Evolutionary conservation across 2,888 invertebrate genomes (phyloP), one percentile per base, ranked within the genome.

Genomic region (Ferdinandea cuprea): DNA sequence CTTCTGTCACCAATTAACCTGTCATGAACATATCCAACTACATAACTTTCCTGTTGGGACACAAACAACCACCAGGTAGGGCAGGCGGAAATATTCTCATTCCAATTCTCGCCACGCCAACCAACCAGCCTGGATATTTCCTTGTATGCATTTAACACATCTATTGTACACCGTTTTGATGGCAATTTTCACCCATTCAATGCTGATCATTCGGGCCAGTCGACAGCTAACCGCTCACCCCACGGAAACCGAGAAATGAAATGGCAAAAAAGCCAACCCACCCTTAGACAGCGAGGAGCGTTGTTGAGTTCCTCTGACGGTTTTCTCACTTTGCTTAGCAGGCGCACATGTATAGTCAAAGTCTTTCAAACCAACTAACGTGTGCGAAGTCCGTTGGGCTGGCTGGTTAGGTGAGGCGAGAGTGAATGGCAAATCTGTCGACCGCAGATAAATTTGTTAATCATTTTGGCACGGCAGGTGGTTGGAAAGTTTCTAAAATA

Each of bases 371-470:
- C 44, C 15, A 17, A 58, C 74, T 73, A 74, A 79, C 58, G 44
- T 71, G 48, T 58, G 52, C 52, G 21, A 48, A 68, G 74, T 56
- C 73, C 25, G n/a, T 73, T 56, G 69, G 56, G 30, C 42, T 76
- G 56, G 30, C 42, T 71, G 50, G 58, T 65, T 25, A 28, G 25
- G n/a, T 30, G 59, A n/a, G 32, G 50, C 42, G 54, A 65, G 56
- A 25, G 35, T 9, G 72, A 78, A 50, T 61, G 69, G 81, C 85
- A 85, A 86, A 86, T 83, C 83, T 86, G 86, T 86, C 86, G 85
- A 86, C 86, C 86, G 79, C 86, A 86, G 86, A 86, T 83, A 86
- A 85, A 86, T 86, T 86, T 85, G 86, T 86, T 86, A 86, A 86
- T 86, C 86, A 86, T 85, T 86, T 85, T 86, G 72, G 80, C 86